Conservation (phyloP, 2,113 vertebrate species). For the Crotalus viridis region DNA sequence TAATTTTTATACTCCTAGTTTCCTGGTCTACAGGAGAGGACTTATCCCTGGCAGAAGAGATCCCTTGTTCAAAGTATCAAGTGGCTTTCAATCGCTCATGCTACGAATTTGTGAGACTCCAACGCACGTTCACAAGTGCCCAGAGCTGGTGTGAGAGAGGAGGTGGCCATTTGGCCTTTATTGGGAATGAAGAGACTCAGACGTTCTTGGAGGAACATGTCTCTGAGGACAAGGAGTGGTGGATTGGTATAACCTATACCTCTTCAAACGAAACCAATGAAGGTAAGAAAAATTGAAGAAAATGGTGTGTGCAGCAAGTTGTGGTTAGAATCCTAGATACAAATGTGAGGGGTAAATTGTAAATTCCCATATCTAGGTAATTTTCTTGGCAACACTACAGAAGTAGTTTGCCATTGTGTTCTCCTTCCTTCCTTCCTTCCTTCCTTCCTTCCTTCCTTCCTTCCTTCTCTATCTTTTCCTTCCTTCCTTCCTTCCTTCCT, state of each 20-base stretch:
- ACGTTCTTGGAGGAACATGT: conserved; percentile 84
- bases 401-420: background rate
- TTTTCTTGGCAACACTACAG: background rate
- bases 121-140: conserved; percentile 73
- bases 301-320: background rate
- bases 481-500: background rate
- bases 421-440: background rate
- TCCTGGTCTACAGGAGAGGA: conserved; percentile 45
- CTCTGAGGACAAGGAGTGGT: conserved; percentile 81
- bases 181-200: conserved; percentile 83
- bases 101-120: conserved; percentile 82
- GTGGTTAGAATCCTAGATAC: background rate
- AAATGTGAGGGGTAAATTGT: background rate
- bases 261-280: conserved; percentile 62
- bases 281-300: conserved; percentile 55
- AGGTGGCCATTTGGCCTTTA: conserved; percentile 87
- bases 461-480: background rate
- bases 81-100: conserved; percentile 81
- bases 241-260: conserved; percentile 83
- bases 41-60: conserved; percentile 50
- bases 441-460: background rate
- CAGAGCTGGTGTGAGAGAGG: conserved; percentile 90
- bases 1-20: conserved; percentile 50
- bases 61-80: conserved; percentile 77
- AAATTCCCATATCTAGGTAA: background rate